Percentiles rank a stretch among this genome's conserved stretches.
Evolutionary conservation across 1,140 invertebrate genomes (phyloP).

Genomic region (Drosophila melanica): DNA sequence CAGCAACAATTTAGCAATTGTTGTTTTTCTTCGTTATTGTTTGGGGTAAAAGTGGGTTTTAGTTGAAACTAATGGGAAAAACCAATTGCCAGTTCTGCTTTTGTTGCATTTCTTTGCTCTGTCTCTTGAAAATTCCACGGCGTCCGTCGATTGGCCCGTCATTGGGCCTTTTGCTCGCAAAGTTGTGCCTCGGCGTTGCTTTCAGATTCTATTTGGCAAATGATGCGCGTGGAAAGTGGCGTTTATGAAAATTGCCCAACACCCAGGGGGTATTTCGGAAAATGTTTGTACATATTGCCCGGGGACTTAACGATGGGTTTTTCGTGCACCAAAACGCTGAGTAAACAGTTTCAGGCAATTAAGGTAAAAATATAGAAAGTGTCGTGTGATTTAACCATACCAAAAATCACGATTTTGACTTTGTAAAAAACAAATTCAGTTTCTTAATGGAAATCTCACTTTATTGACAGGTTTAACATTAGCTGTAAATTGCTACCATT

Average conservation of each 20-base stretch:
- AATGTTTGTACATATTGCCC: conserved; percentile 5
- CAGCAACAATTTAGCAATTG: conserved; percentile 67
- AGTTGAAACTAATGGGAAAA: conserved; percentile 72
- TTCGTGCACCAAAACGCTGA: conserved; percentile 47
- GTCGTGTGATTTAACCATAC: conserved; percentile 24
- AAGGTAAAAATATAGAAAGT: conserved; percentile 61
- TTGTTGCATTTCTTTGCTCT: conserved; percentile 21
- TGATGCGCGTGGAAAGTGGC: conserved; percentile 67
- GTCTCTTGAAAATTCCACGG: conserved; percentile 23
- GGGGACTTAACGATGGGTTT: conserved; percentile 25
- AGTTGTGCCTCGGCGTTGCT: conserved; percentile 38
- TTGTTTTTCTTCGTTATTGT: conserved; percentile 31
- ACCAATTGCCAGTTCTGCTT: conserved; percentile 51
- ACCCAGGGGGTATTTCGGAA: conserved; percentile 37
- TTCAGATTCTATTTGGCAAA: conserved; percentile 59
- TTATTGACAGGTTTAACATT: background rate
- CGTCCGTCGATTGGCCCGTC: conserved; percentile 36
- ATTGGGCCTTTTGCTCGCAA: conserved; percentile 52
- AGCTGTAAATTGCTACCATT: background rate
- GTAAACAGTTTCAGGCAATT: conserved; percentile 46
- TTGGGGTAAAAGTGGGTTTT: conserved; percentile 74
- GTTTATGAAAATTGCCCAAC: conserved; percentile 71
- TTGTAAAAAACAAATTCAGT: background rate
- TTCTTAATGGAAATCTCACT: background rate
- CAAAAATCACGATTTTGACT: conserved; percentile 26